Percentiles rank a stretch among this genome's conserved stretches.
Conservation (phyloP, 2,113 vertebrate genomes). For the Alligator sinensis region DNA sequence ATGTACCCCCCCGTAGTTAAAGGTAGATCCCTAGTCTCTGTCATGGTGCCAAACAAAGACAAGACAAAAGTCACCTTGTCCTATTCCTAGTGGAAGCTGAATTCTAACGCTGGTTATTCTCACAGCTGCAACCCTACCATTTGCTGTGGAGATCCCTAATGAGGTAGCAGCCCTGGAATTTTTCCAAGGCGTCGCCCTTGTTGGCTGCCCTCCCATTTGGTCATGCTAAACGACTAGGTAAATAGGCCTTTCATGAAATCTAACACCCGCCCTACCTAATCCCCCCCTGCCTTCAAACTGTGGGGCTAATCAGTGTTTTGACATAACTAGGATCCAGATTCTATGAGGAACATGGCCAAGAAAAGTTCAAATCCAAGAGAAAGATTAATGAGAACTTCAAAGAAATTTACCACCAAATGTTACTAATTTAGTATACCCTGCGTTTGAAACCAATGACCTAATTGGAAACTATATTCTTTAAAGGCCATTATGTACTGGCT, state of each 20-base stretch:
- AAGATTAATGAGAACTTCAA: conserved; percentile 78
- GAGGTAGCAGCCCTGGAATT: conserved; percentile 62
- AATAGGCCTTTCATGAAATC: conserved; percentile 78
- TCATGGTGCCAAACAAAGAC: background rate
- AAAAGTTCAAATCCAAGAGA: conserved; percentile 73
- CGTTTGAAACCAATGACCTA: conserved; percentile 75
- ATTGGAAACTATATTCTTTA: conserved; percentile 76
- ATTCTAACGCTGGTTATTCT: conserved; percentile 15
- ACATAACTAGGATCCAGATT: conserved; percentile 71
- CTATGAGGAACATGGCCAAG: conserved; percentile 69
- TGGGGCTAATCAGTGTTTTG: conserved; percentile 78
- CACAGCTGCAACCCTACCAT: conserved; percentile 7
- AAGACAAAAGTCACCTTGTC: background rate
- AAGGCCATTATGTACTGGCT: conserved; percentile 62
- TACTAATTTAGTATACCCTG: conserved; percentile 75
- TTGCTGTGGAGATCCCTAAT: conserved; percentile 60
- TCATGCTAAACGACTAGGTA: conserved; percentile 71
- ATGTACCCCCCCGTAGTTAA: background rate
- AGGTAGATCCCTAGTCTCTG: background rate
- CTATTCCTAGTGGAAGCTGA: conserved; percentile 22
- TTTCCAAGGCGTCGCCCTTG: conserved; percentile 53
- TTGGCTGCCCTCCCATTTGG: conserved; percentile 75
- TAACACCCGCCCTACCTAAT: conserved; percentile 72
- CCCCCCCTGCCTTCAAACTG: conserved; percentile 63
- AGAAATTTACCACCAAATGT: conserved; percentile 76